phyloP scores from a whole-genome alignment of 2,113 vertebrate genomes.

The Ammodytes marinus region DNA sequence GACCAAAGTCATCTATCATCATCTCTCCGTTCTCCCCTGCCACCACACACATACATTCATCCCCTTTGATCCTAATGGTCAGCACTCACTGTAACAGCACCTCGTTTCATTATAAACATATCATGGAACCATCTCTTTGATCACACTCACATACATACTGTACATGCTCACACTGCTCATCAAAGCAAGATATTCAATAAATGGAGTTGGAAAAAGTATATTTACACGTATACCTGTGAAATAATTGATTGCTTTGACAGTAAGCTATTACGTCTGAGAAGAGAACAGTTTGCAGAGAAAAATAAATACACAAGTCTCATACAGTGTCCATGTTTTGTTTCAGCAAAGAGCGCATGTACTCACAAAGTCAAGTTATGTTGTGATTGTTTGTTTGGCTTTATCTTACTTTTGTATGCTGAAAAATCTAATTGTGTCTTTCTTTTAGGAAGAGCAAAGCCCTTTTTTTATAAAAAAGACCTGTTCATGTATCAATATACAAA shows the following conservation, averaged over 20 bases:
- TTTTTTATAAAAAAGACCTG: not conserved
- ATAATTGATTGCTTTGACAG: not conserved
- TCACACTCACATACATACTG: not conserved
- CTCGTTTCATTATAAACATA: constrained; percentile 75
- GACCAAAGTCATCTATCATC: constrained; percentile 91
- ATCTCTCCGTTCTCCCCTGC: constrained; percentile 59
- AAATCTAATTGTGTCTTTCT: not conserved
- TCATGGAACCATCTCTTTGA: constrained; percentile 53
- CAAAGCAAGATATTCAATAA: not conserved
- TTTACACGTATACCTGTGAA: not conserved
- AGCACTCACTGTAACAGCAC: constrained; percentile 52
- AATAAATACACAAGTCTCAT: no score
- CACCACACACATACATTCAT: constrained; percentile 9
- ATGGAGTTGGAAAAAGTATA: not conserved
- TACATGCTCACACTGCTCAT: not conserved
- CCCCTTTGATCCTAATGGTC: constrained; percentile 51
- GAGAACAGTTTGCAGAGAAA: no score
- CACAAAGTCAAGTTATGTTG: not conserved
- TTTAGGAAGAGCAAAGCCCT: not conserved
- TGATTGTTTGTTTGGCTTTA: not conserved
- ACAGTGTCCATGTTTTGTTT: not conserved
- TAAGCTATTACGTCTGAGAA: no score
- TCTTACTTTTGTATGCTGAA: not conserved
- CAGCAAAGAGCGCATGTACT: not conserved
- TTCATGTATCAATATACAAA: not conserved